These are phyloP conservation scores for Diaphora mendica DNA, from an alignment of 2,888 invertebrate species.

Conservation along the genomic window DNA sequence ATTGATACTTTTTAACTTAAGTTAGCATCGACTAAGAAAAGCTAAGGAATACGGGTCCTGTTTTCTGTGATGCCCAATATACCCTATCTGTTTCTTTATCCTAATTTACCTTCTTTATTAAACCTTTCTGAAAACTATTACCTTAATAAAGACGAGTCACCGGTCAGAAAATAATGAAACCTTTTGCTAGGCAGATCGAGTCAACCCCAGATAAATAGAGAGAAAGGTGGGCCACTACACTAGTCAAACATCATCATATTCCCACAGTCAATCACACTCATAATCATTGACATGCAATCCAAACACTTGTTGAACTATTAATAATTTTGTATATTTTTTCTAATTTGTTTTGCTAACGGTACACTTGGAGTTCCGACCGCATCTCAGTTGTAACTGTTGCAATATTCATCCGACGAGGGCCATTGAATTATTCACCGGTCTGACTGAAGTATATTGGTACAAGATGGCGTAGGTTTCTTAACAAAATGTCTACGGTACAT, in stretches of 20 bases:
- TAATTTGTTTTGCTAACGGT: constrained; percentile 13
- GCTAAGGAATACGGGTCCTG: no score
- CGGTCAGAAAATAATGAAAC: no score
- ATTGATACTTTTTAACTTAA: no score
- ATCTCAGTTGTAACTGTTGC: constrained; percentile 24
- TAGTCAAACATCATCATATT: no score
- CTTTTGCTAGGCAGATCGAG: no score
- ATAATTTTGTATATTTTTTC: background rate
- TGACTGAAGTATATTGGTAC: constrained; percentile 25
- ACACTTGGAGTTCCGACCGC: constrained; percentile 5
- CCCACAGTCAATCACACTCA: background rate
- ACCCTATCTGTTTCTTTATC: no score
- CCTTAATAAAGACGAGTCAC: no score
- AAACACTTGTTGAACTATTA: background rate
- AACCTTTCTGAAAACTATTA: no score
- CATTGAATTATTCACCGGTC: constrained; percentile 42
- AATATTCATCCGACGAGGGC: constrained; percentile 36
- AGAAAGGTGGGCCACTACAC: background rate
- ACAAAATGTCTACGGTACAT: background rate
- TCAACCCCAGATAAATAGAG: no score
- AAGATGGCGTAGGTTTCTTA: constrained; percentile 11
- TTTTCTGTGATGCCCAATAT: no score
- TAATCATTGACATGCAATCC: background rate
- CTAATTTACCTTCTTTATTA: no score
- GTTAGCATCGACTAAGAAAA: no score